A percentile compares a stretch with the other conserved stretches of the same genome.
phyloP scores from a whole-genome alignment of 2,797 vertebrate genomes.

The Odontamblyopus rebecca region DNA sequence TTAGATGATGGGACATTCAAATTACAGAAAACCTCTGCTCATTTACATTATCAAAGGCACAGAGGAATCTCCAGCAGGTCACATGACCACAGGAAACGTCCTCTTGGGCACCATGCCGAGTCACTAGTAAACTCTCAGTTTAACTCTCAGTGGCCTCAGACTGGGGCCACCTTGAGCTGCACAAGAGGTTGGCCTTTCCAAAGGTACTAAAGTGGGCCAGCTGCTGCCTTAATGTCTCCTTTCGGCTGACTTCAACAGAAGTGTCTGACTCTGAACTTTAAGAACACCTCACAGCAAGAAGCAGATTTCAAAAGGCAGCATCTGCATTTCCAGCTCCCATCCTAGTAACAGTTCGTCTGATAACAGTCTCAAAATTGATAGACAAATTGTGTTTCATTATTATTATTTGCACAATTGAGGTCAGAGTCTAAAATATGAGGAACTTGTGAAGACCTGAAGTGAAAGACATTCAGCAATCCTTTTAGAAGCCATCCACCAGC shows the following conservation, averaged over 20 bases:
- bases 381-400: background rate
- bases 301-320: background rate
- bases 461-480: background rate
- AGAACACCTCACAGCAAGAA: background rate
- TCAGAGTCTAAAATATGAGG: background rate
- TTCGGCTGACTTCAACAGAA: background rate
- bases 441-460: background rate
- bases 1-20: background rate
- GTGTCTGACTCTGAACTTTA: constrained; percentile 1
- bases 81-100: constrained; percentile 4
- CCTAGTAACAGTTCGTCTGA: background rate
- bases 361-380: background rate
- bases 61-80: background rate
- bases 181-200: constrained; percentile 27
- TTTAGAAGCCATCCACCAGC: background rate
- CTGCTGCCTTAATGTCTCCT: constrained; percentile 34
- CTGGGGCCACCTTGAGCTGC: background rate
- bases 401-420: background rate
- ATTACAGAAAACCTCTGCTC: background rate
- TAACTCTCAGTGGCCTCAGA: background rate
- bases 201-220: constrained; percentile 35
- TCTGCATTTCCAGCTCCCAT: background rate
- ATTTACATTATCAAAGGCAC: background rate
- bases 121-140: constrained; percentile 11
- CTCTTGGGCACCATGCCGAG: constrained; percentile 8